Evolutionary conservation across 2,113 vertebrate species (phyloP), one percentile per base, ranked within the genome.

Genomic region (Lamprologus callipterus): DNA sequence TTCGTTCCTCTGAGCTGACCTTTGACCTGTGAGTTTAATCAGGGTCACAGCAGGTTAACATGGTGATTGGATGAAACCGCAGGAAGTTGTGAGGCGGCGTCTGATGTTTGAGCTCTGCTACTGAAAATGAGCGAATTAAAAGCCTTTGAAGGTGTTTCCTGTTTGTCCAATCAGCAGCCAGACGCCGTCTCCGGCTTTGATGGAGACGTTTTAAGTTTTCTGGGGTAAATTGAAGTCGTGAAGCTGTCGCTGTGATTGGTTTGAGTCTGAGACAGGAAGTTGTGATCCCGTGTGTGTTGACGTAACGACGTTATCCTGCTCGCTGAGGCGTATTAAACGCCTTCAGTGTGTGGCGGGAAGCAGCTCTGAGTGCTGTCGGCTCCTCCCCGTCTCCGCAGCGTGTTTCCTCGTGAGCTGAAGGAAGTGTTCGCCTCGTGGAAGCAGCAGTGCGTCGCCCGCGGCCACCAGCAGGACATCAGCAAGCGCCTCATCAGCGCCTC

Each of bases 351-450:
- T 68, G 63, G 33, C 5, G 4, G 1, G 35, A 68, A 42, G 68
- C 68, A 19, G 21, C 40, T 47, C 68, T 75, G 70, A 75, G 0
- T 47, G 0, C 16, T 28, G 40, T 80, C 0, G 49, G 21, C 49
- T 23, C 19, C 68, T 19, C 14, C 68, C 87, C 87, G 65, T 8
- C 21, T 14, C 33, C 84, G 6, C 93, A 99, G 98, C 1, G 97
- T 99, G 53, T 99, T 99, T 91, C 98, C 98, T 21, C 97, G 98
- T 3, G 98, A 99, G 94, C 89, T 99, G 94, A 99, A 99, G 94
- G 98, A 99, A 80, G 98, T 99, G 3, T 99, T 99, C 85, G 97
- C 98, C 1, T 97, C 98, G 0, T 99, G 98, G 98, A 98, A 98
- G 93, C 98, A 98, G 93, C 97, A 98, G 94, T 99, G 98, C 91